Evolutionary conservation across 2,888 invertebrate genomes (phyloP).

Genomic region (Diabrotica balteata): DNA sequence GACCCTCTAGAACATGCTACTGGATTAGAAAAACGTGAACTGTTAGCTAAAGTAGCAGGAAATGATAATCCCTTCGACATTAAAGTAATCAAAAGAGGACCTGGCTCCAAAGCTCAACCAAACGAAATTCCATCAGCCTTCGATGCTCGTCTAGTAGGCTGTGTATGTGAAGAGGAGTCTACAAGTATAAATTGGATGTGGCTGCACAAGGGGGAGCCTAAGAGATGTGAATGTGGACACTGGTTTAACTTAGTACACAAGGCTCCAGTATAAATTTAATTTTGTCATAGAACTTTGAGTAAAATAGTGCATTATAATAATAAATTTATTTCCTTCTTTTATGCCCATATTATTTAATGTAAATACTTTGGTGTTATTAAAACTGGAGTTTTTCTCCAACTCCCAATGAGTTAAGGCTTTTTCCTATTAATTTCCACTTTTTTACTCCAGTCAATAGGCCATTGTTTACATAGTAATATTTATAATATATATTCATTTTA

Average conservation of each 20-base stretch:
- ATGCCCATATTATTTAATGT: constrained; percentile 28
- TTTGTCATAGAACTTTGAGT: constrained; percentile 30
- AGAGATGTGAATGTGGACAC: constrained; percentile 94
- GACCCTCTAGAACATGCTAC: constrained; percentile 93
- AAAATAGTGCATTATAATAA: constrained; percentile 39
- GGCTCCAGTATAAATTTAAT: constrained; percentile 67
- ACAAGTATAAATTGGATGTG: constrained; percentile 93
- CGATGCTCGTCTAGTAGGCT: constrained; percentile 90
- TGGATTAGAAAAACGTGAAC: constrained; percentile 89
- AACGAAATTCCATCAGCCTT: constrained; percentile 91
- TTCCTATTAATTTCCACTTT: not conserved
- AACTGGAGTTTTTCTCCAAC: constrained; percentile 8
- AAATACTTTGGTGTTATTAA: constrained; percentile 30
- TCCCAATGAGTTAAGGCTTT: not conserved
- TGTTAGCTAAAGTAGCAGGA: constrained; percentile 85
- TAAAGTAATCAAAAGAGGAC: constrained; percentile 80
- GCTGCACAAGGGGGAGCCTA: constrained; percentile 87
- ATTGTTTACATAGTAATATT: too few species aligned
- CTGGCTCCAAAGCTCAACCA: constrained; percentile 82
- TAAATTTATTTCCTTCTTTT: constrained; percentile 42
- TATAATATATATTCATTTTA: too few species aligned
- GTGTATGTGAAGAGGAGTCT: constrained; percentile 95
- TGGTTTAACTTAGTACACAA: constrained; percentile 93
- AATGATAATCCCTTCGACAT: constrained; percentile 88
- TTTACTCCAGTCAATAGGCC: too few species aligned